Percentiles rank a stretch among this genome's conserved stretches.
phyloP scores from a whole-genome alignment of 23 tunicate species.

The Trididemnum nubilum region DNA sequence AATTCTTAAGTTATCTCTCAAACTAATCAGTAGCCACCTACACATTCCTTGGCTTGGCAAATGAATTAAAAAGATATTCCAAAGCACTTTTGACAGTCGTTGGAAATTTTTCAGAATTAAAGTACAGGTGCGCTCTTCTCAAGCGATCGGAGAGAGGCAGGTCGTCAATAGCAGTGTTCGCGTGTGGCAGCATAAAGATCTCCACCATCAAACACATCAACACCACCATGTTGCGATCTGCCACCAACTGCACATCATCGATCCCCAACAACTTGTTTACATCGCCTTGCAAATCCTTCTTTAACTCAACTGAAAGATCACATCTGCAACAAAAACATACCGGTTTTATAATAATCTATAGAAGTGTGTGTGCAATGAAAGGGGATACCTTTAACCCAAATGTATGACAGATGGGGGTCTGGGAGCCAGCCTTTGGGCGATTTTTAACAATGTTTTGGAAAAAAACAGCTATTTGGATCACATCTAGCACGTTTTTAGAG shows the following conservation, averaged over 20 bases:
- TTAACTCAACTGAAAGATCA: conserved; percentile 19
- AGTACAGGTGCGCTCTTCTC: conserved; percentile 6
- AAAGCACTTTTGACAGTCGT: conserved; percentile 22
- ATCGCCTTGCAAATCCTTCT: background rate
- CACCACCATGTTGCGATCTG: conserved; percentile 51
- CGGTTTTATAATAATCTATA: background rate
- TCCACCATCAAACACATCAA: conserved; percentile 61
- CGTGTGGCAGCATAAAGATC: conserved; percentile 42
- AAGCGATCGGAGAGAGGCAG: conserved; percentile 24
- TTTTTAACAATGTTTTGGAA: no score
- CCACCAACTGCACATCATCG: background rate
- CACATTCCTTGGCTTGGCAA: no score
- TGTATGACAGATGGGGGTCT: no score
- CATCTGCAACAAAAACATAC: conserved; percentile 3
- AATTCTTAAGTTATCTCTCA: no score
- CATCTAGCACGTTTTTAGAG: no score
- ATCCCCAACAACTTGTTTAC: background rate
- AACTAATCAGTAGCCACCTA: no score
- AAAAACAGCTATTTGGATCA: no score
- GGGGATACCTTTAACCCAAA: no score
- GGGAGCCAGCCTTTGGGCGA: no score
- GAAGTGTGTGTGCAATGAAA: no score
- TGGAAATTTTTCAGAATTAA: conserved; percentile 36
- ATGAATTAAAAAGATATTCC: conserved; percentile 28
- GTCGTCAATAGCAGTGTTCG: background rate